Conservation (phyloP, 2,113 vertebrate species). For the Sakesphorus luctuosus region DNA sequence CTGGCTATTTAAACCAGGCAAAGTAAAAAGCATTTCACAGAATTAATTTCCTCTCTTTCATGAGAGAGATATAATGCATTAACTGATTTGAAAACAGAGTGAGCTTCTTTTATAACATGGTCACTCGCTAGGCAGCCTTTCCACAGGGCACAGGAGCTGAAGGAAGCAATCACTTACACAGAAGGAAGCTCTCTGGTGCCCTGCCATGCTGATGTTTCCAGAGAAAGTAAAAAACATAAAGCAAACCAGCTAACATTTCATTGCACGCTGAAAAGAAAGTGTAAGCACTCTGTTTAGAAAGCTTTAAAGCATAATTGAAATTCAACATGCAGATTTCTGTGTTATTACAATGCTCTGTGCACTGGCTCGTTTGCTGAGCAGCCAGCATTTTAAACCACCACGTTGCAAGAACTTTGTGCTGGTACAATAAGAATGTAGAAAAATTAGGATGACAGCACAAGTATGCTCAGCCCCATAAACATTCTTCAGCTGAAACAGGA, state of each 20-base stretch:
- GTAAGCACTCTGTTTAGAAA: conserved; percentile 35
- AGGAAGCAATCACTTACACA: conserved; percentile 23
- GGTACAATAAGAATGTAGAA: conserved; percentile 40
- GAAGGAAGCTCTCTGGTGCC: conserved; percentile 17
- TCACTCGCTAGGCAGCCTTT: conserved; percentile 12
- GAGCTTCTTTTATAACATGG: background rate
- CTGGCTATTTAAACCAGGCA: background rate
- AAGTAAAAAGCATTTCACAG: conserved; percentile 19
- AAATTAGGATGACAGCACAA: conserved; percentile 60
- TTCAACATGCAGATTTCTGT: conserved; percentile 61
- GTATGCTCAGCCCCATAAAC: conserved; percentile 40
- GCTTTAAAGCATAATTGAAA: conserved; percentile 58
- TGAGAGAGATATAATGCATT: conserved; percentile 1
- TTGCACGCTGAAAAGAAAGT: conserved; percentile 27
- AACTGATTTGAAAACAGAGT: background rate
- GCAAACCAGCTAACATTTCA: background rate
- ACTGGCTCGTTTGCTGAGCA: conserved; percentile 68
- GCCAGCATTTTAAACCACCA: conserved; percentile 63
- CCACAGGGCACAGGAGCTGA: background rate
- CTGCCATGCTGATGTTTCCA: background rate
- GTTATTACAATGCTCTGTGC: conserved; percentile 59
- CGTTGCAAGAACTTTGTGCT: conserved; percentile 61
- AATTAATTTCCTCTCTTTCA: conserved; percentile 38
- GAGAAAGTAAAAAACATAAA: background rate
- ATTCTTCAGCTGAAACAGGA: conserved; percentile 43